Evolutionary conservation across 2,113 vertebrate species (phyloP), one percentile per base, ranked within the genome.

Genomic region (Pseudopipra pipra): DNA sequence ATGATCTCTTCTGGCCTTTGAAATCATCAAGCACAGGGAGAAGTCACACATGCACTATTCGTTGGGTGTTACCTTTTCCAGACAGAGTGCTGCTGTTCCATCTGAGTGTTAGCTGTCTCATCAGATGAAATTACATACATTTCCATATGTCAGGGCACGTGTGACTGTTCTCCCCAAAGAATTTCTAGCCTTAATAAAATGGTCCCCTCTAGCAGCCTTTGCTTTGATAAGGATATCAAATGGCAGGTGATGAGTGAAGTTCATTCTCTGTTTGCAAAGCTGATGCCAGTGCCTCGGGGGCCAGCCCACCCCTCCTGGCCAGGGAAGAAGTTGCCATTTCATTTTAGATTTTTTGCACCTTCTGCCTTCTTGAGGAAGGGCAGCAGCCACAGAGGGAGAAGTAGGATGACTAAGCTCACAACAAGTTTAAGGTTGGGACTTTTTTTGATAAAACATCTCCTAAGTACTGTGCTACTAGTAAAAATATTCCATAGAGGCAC

Each of bases 141-240:
- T 96, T 96, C 96, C 94, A 82, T 95, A 93, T 87, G 77, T 87
- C 90, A 94, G 86, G 77, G 74, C 54, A 87, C 87, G 95, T 95
- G 94, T 96, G 97, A 78, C 91, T 76, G 44, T 21, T 55, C 62
- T 97, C 89, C 96, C 59, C 2, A 78, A 73, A 96, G 94, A 85
- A 65, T 93, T 95, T 80, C 80, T 44, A 89, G 58, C 44, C 73
- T 90, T 93, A 81, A 95, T 93, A 92, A 92, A 85, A 90, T 27
- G 49, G 75, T 93, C 90, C 81, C 91, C 81, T 95, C 87, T 54
- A 94, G 81, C 89, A 96, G 72, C 63, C 87, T 85, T 49, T 55
- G 82, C 85, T 80, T 68, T 89, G 86, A 94, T 56, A 79, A 79
- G 94, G 90, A 95, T 97, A 96, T 96, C 71, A 70, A 93, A 61